Evolutionary conservation across 2,888 invertebrate species (phyloP).

Genomic region (Eristalis arbustorum): DNA sequence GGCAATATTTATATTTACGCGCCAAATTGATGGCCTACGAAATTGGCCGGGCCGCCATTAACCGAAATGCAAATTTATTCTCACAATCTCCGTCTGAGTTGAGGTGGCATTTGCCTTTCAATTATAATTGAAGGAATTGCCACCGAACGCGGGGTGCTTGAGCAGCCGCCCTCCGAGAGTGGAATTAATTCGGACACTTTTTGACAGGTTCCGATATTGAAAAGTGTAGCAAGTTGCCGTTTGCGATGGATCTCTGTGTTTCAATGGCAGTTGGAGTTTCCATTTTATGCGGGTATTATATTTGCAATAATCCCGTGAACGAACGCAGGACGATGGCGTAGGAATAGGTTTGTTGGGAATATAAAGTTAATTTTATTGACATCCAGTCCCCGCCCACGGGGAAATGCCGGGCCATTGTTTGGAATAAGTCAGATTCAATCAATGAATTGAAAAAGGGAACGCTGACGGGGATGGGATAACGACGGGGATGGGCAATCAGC

Average conservation of each 20-base stretch:
- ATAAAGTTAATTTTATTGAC: slow-evolving; percentile 57
- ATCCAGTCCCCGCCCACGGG: not conserved
- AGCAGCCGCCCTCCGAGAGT: not conserved
- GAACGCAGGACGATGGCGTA: not conserved
- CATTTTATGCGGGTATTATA: slow-evolving; percentile 53
- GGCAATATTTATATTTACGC: slow-evolving; percentile 15
- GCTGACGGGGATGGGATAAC: not conserved
- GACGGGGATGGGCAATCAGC: slow-evolving; percentile 25
- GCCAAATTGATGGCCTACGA: slow-evolving; percentile 2
- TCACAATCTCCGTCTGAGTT: slow-evolving; percentile 36
- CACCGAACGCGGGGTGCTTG: not conserved
- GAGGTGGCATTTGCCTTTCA: slow-evolving; percentile 50
- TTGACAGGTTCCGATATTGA: slow-evolving; percentile 13
- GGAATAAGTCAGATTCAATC: slow-evolving; percentile 63
- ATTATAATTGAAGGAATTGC: slow-evolving; percentile 43
- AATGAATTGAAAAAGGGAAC: slow-evolving; percentile 49
- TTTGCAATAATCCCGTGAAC: slow-evolving; percentile 47
- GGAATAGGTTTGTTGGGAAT: not conserved
- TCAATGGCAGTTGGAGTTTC: slow-evolving; percentile 42
- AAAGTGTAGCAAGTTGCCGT: slow-evolving; percentile 21
- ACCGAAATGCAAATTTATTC: slow-evolving; percentile 51
- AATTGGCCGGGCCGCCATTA: slow-evolving; percentile 16
- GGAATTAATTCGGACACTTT: slow-evolving; percentile 35
- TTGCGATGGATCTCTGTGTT: slow-evolving; percentile 47
- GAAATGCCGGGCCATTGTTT: slow-evolving; percentile 41